Evolutionary conservation across 2,113 vertebrate genomes (phyloP).

Genomic region (Gyps fulvus): DNA sequence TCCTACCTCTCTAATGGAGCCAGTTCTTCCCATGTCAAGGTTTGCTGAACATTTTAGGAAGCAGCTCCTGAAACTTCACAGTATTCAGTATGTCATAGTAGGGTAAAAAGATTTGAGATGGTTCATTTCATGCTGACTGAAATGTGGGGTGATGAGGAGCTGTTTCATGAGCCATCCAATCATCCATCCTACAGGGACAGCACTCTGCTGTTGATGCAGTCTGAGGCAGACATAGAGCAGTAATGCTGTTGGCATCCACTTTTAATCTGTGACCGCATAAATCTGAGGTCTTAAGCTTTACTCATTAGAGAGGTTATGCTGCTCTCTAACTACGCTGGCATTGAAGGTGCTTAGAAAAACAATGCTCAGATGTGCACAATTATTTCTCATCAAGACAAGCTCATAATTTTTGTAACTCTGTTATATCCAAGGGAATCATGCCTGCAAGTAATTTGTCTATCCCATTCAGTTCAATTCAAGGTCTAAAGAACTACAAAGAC

Average conservation of each 20-base stretch:
- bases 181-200: neutral
- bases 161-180: neutral
- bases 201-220: neutral
- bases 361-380: neutral
- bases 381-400: slow-evolving; percentile 12
- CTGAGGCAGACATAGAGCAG: neutral
- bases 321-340: neutral
- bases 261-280: neutral
- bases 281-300: neutral
- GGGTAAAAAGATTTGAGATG: neutral
- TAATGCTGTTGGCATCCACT: neutral
- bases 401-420: neutral
- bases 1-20: neutral
- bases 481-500: neutral
- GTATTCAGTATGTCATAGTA: neutral
- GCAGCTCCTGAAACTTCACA: neutral
- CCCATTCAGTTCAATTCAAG: neutral
- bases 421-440: neutral
- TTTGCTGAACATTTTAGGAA: neutral
- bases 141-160: neutral
- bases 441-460: neutral
- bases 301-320: neutral
- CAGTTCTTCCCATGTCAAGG: neutral
- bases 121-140: neutral
- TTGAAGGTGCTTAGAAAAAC: slow-evolving; percentile 1